Conservation (phyloP, 2,113 vertebrate genomes). For the Brachypodius melanocephalos region DNA sequence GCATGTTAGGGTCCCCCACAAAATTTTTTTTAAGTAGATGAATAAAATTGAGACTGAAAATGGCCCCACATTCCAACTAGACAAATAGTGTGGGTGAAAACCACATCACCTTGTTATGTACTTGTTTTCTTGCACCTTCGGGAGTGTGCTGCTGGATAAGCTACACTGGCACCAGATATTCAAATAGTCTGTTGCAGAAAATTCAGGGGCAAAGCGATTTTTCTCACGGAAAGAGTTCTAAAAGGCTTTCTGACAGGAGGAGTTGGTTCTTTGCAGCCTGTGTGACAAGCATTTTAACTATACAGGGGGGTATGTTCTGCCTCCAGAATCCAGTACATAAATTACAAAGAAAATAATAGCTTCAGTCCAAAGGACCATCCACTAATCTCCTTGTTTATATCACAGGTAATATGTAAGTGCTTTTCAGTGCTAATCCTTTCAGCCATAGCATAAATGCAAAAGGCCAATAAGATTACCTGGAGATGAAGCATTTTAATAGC, state of each 20-base stretch:
- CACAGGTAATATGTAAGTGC: not conserved
- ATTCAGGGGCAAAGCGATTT: not conserved
- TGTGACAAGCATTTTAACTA: not conserved
- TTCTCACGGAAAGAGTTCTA: not conserved
- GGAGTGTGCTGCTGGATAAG: too few species aligned
- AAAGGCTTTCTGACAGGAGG: not conserved
- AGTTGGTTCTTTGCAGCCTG: not conserved
- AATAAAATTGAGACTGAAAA: not conserved
- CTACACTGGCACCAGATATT: not conserved
- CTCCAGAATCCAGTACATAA: not conserved
- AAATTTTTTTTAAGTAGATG: not conserved
- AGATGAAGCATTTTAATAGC: constrained; percentile 22
- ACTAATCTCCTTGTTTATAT: constrained; percentile 21
- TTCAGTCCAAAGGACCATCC: not conserved
- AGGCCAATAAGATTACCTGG: constrained; percentile 19
- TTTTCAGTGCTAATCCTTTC: constrained; percentile 46
- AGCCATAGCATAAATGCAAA: not conserved
- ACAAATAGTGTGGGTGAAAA: not conserved
- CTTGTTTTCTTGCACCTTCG: not conserved
- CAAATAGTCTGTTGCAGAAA: not conserved
- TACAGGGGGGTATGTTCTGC: not conserved
- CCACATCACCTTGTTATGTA: not conserved
- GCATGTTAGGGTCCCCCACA: not conserved
- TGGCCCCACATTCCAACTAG: not conserved
- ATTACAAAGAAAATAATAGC: not conserved